Conservation (phyloP, 2,888 invertebrate species). For the Tupiocoris notatus region DNA sequence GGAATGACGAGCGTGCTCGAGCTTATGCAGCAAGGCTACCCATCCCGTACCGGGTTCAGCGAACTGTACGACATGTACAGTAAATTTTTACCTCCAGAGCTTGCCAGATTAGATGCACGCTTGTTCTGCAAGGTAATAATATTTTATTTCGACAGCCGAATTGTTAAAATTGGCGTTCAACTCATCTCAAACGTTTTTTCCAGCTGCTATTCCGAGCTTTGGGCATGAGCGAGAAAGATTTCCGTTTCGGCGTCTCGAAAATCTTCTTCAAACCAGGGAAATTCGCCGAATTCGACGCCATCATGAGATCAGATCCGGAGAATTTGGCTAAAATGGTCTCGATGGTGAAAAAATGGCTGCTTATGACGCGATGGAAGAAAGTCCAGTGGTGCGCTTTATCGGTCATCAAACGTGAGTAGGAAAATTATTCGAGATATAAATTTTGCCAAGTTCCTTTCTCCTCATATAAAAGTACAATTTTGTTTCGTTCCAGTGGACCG, state of each 20-base stretch:
- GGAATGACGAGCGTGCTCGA: constrained; percentile 94
- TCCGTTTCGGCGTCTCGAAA: constrained; percentile 93
- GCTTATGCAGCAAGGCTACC: constrained; percentile 96
- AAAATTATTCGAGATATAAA: background rate
- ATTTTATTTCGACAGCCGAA: too few relatives aligned
- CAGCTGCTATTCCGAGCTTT: constrained; percentile 79
- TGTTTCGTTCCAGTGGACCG: constrained; percentile 75
- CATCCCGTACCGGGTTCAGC: constrained; percentile 84
- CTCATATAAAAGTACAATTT: background rate
- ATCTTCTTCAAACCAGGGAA: constrained; percentile 99
- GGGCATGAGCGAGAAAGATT: constrained; percentile 88
- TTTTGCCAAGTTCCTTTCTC: background rate
- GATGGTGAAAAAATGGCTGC: constrained; percentile 87
- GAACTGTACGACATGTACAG: constrained; percentile 90
- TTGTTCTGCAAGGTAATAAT: constrained; percentile 82
- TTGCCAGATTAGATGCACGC: constrained; percentile 77
- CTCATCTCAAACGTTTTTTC: constrained; percentile 51
- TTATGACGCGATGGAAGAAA: constrained; percentile 90
- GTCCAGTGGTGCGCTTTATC: constrained; percentile 87
- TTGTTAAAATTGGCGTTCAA: background rate
- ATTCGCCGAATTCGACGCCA: constrained; percentile 95
- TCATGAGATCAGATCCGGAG: constrained; percentile 95
- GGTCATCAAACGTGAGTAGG: constrained; percentile 82
- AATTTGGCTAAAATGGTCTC: constrained; percentile 80
- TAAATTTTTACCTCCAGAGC: constrained; percentile 76